Evolutionary conservation across 1,140 invertebrate genomes (phyloP), one percentile per base, ranked within the genome.

Genomic region (Sarcophaga bullata): DNA sequence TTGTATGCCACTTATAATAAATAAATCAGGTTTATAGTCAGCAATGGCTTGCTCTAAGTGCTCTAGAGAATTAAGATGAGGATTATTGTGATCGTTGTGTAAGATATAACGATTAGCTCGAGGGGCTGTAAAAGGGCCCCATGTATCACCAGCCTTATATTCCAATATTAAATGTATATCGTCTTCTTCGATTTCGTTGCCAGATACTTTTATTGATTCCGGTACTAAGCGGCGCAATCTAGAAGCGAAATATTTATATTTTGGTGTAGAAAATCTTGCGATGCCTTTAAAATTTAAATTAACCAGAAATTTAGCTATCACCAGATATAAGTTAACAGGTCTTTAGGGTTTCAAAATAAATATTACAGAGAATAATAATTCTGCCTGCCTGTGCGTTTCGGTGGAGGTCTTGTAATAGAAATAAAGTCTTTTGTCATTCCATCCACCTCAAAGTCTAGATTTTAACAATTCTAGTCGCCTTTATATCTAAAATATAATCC

Each of bases 51-150:
- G 90, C 8, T 93, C 92, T 84, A 97, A 93, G 72, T 92, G 92
- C 87, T 96, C 94, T 80, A 97, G 87, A 0, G 95, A 94, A 81
- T 92, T 93, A n/a, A 97, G 89, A 83, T 93, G 91, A 8, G 96
- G 95, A 91, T 97, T 97, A 84, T 95, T 94, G 58, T 93, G 91
- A 91, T 97, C 96, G 91, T 95, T 96, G 86, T 97, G 96, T 83
- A 97, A 89, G 81, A 97, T 97, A 83, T 96, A 96, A 91, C 96
- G 94, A 90, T 97, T 97, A 47, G 96, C 96, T 88, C 96, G 91
- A 0, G 95, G 94, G 54, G 95, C 93, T 84, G 90, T 92, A 87
- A 93, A 95, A 1, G 92, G 91, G 49, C 96, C 95, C 95, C 96
- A 97, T 8, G 86, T 90, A 84, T 95, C 94, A 80, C 95, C 95